Conservation (phyloP, 2,113 vertebrate genomes). For the Galbula dea region DNA sequence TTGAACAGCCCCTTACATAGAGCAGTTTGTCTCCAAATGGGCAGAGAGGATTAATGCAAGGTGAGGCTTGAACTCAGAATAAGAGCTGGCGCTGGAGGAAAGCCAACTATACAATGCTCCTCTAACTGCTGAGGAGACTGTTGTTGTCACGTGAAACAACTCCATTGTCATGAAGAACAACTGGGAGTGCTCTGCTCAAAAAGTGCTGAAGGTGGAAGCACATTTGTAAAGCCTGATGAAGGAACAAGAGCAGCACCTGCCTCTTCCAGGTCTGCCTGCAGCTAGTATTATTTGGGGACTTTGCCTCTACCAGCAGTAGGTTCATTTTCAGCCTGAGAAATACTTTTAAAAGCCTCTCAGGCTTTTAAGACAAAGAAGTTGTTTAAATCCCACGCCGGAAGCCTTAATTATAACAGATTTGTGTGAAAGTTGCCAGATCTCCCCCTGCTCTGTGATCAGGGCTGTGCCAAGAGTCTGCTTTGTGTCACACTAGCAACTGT, state of each 20-base stretch:
- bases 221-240: background rate
- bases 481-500: constrained; percentile 39
- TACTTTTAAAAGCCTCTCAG: background rate
- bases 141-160: background rate
- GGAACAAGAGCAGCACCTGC: background rate
- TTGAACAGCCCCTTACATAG: background rate
- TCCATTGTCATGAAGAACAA: background rate
- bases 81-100: background rate
- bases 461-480: constrained; percentile 58
- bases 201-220: background rate
- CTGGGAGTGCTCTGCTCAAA: background rate
- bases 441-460: constrained; percentile 26
- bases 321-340: constrained; percentile 1
- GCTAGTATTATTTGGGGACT: background rate
- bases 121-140: background rate
- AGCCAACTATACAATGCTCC: background rate
- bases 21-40: background rate
- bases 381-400: constrained; percentile 32
- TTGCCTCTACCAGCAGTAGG: background rate
- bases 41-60: background rate
- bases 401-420: constrained; percentile 53
- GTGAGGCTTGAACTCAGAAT: background rate
- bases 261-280: background rate
- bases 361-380: constrained; percentile 13
- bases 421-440: constrained; percentile 61